Evolutionary conservation across 1,140 invertebrate genomes (phyloP).

Genomic region (Philopotamus ludificatus): DNA sequence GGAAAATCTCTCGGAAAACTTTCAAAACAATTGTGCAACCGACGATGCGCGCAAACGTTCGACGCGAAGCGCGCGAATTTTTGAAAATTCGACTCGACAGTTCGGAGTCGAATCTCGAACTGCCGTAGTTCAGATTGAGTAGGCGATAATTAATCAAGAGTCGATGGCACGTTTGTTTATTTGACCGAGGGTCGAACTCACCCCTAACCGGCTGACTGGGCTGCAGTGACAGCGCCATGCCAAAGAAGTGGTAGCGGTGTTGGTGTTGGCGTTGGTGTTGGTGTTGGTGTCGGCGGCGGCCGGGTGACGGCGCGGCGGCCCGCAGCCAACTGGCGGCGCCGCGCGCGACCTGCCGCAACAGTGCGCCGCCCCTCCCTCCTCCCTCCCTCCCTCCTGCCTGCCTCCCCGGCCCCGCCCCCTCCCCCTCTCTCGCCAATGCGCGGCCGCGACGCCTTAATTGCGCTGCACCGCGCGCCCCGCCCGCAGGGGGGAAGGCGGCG

Average conservation of each 20-base stretch:
- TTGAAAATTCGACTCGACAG: not conserved
- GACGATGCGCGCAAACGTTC: not conserved
- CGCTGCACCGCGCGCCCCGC: not conserved
- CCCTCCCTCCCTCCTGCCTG: not conserved
- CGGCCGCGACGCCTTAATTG: too few species aligned
- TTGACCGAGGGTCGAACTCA: constrained; percentile 46
- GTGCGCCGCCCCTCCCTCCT: constrained; percentile 43
- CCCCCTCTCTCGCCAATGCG: too few species aligned
- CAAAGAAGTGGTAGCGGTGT: too few species aligned
- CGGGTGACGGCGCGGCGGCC: not conserved
- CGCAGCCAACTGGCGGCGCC: constrained; percentile 37
- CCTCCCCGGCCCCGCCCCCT: too few species aligned
- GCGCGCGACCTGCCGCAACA: constrained; percentile 57
- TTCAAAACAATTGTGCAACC: not conserved
- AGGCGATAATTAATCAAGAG: not conserved
- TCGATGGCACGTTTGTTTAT: not conserved
- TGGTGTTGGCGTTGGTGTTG: constrained; percentile 22
- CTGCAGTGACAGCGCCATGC: constrained; percentile 55
- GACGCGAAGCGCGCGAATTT: not conserved
- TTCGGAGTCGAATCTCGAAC: not conserved
- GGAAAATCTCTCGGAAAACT: too few species aligned
- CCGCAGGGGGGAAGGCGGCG: not conserved
- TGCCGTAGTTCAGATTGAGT: not conserved
- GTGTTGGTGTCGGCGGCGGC: not conserved
- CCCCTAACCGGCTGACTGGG: constrained; percentile 54